Conservation (phyloP, 2,888 invertebrate species). For the Diplazon laetatorius region DNA sequence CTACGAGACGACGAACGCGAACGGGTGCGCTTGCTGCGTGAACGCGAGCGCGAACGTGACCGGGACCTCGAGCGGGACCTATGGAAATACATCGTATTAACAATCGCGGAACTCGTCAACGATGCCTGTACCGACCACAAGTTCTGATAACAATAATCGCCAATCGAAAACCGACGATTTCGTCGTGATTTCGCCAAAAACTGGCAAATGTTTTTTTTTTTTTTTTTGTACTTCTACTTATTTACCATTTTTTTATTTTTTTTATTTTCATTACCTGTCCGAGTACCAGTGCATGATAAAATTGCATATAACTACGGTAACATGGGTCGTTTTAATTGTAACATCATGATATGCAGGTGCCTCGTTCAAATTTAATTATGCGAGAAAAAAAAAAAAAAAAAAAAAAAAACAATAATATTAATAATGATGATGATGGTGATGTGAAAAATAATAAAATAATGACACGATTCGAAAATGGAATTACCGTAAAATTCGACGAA, state of each 20-base stretch:
- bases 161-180: slow-evolving; percentile 14
- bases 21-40: slow-evolving; percentile 82
- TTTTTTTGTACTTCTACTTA: no score
- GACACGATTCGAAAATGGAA: slow-evolving; percentile 3
- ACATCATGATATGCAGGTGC: not conserved
- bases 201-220: slow-evolving; percentile 3
- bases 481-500: not conserved
- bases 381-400: no score
- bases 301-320: slow-evolving; percentile 10
- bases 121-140: slow-evolving; percentile 48
- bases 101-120: slow-evolving; percentile 44
- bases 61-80: slow-evolving; percentile 80
- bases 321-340: slow-evolving; percentile 3
- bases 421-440: no score
- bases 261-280: not conserved
- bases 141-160: not conserved
- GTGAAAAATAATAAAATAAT: slow-evolving; percentile 7
- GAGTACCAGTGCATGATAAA: slow-evolving; percentile 13
- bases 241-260: no score
- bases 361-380: slow-evolving; percentile 10
- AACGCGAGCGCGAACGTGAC: slow-evolving; percentile 81
- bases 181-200: not conserved
- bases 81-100: slow-evolving; percentile 53
- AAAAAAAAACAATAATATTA: not conserved
- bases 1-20: slow-evolving; percentile 87